These are phyloP conservation scores for Aphelenchoides avenae DNA, from an alignment of 1,140 invertebrate species.

Conservation along the genomic window DNA sequence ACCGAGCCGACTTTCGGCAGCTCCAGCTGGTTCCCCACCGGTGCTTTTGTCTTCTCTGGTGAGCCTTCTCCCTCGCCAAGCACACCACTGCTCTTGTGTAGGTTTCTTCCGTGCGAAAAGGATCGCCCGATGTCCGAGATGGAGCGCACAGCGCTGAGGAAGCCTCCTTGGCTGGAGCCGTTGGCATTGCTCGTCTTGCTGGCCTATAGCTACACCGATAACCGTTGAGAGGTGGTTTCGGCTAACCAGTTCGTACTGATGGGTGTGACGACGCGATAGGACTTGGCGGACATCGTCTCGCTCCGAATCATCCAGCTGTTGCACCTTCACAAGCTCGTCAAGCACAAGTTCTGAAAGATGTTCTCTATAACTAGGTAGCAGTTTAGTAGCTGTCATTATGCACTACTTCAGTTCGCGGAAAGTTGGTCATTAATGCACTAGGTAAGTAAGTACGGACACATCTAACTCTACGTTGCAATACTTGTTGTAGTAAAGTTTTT, in stretches of 20 bases:
- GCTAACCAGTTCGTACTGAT: slow-evolving; percentile 77
- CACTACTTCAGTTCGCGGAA: neutral
- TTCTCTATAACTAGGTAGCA: neutral
- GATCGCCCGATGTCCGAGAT: slow-evolving; percentile 92
- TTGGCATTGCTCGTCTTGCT: too few species aligned
- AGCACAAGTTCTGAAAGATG: slow-evolving; percentile 72
- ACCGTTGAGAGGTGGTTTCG: slow-evolving; percentile 4
- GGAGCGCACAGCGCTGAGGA: slow-evolving; percentile 86
- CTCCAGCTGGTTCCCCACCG: slow-evolving; percentile 43
- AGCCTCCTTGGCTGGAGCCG: slow-evolving; percentile 68
- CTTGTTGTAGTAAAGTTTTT: too few species aligned
- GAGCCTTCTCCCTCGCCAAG: slow-evolving; percentile 23
- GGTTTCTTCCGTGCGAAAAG: slow-evolving; percentile 88
- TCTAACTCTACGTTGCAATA: too few species aligned
- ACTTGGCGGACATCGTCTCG: slow-evolving; percentile 80
- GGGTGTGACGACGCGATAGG: slow-evolving; percentile 81
- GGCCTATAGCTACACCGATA: neutral
- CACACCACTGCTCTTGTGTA: slow-evolving; percentile 43
- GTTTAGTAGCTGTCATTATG: neutral
- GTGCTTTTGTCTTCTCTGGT: slow-evolving; percentile 29
- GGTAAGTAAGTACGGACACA: too few species aligned
- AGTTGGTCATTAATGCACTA: too few species aligned
- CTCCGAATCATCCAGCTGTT: slow-evolving; percentile 70
- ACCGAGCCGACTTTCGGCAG: slow-evolving; percentile 56
- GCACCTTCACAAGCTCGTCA: slow-evolving; percentile 81